Base-by-base conservation (phyloP, 2,797 vertebrate species). In the Saxicola maurus region DNA sequence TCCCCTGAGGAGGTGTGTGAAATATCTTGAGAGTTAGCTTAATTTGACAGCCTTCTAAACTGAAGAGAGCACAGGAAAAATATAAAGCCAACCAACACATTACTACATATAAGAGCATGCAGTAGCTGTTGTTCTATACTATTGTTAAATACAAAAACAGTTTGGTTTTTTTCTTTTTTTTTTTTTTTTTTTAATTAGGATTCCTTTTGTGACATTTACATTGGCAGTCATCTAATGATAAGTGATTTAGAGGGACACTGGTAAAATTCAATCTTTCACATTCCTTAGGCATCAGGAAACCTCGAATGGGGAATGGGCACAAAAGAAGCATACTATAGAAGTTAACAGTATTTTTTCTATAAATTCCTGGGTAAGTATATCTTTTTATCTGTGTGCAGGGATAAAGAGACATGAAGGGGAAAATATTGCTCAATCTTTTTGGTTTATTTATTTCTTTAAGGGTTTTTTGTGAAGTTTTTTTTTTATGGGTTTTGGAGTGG, bases 401-500 rank as follows among this genome's bases (percentile, higher is more conserved):
- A 73, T 40, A 59, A 42, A 61, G 24, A 43, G 14, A 48, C 3
- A 42, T 4, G 7, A 85, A 65, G 3, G 3, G 2, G 6, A n/a
- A 81, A 73, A 49, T 48, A 20, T 2, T 62, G 7, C 5, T 56
- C 24, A 30, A 18, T 25, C 17, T 49, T 55, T 60, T 49, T 42
- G 19, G 5, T 13, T 40, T 38, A 4, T 17, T 38, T 30, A 45
- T 65, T 52, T 65, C 1, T 64, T 51, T 57, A 10, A 38, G 2
- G 2, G 2, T 0, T 8, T 27, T 65, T 40, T 13, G 1, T 2
- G 18, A 17, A 4, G 1, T 8, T 14, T 14, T 53, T 14, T 53
- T 21, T 53, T 23, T 8, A 24, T 33, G 61, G 14, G 1, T 27
- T 61, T 84, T 57, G 11, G 17, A 55, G 33, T 31, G 4, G 6